A percentile compares a stretch with the other conserved stretches of the same genome.
These are phyloP conservation scores for Anser cygnoides DNA, from an alignment of 2,113 vertebrate genomes.

Conservation along the genomic window DNA sequence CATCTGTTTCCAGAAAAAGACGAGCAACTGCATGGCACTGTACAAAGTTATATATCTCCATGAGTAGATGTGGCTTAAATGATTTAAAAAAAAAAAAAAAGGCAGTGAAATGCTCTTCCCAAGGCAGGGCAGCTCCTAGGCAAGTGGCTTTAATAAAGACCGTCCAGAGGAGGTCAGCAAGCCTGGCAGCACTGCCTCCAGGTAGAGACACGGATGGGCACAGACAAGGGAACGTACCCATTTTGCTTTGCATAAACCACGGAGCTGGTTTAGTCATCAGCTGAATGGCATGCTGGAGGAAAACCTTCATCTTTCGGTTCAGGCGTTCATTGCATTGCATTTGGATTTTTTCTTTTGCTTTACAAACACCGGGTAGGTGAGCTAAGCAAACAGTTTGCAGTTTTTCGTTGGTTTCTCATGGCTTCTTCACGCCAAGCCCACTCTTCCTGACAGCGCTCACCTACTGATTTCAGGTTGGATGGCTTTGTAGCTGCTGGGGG, in stretches of 20 bases:
- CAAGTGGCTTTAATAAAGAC: background rate
- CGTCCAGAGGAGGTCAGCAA: background rate
- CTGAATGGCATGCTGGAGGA: background rate
- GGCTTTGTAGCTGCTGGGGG: background rate
- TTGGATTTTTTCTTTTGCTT: background rate
- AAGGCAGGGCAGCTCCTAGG: background rate
- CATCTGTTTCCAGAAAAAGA: background rate
- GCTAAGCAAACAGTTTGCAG: background rate
- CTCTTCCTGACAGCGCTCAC: background rate
- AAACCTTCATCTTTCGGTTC: background rate
- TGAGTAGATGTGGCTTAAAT: background rate
- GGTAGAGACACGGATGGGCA: background rate
- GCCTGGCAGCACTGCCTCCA: background rate
- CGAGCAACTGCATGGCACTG: background rate
- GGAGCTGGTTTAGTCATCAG: background rate
- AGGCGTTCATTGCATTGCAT: background rate
- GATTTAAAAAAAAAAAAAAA: background rate
- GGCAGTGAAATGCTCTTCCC: background rate
- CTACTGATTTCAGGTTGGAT: background rate
- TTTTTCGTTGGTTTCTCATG: background rate
- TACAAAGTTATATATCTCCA: rapidly evolving
- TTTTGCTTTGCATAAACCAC: background rate
- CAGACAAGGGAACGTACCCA: background rate
- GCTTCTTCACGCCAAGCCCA: background rate
- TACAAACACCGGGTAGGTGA: background rate